Percentiles rank a stretch among this genome's conserved stretches.
phyloP scores from a whole-genome alignment of 2,113 vertebrate genomes.

The Lethenteron camtschaticum region DNA sequence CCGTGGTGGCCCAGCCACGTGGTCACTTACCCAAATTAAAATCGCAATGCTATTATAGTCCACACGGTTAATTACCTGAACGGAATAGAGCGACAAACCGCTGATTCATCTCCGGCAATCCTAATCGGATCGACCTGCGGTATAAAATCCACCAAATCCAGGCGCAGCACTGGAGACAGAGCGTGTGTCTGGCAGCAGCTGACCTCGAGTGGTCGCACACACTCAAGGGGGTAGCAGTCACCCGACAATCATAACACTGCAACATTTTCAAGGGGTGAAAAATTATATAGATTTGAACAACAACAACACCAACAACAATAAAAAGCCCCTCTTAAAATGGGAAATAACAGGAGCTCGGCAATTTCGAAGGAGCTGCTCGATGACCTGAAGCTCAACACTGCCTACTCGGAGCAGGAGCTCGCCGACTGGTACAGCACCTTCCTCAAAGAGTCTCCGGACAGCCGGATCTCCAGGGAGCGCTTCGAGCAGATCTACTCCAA shows the following conservation, averaged over 20 bases:
- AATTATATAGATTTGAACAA: no score
- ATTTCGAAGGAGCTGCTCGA: constrained; percentile 39
- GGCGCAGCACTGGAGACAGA: no score
- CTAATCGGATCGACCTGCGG: no score
- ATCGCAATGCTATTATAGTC: no score
- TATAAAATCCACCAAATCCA: no score
- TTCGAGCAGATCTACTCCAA: constrained; percentile 43
- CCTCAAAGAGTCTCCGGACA: constrained; percentile 36
- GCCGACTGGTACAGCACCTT: constrained; percentile 40
- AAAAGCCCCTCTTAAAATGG: constrained; percentile 20
- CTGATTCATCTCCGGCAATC: no score
- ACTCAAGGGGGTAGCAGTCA: neutral
- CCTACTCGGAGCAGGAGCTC: constrained; percentile 30
- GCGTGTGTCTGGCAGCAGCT: no score
- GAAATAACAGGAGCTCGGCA: constrained; percentile 36
- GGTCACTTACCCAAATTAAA: no score
- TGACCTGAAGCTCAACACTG: constrained; percentile 39
- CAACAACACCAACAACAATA: no score
- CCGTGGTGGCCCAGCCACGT: no score
- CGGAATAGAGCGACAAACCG: no score
- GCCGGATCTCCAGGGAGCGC: constrained; percentile 33
- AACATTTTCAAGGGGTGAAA: neutral
- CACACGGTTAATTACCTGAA: no score
- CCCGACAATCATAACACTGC: neutral
- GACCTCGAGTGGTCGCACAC: neutral